Conservation (phyloP, 2,888 invertebrate species). For the Rhagophthalmus giganteus region DNA sequence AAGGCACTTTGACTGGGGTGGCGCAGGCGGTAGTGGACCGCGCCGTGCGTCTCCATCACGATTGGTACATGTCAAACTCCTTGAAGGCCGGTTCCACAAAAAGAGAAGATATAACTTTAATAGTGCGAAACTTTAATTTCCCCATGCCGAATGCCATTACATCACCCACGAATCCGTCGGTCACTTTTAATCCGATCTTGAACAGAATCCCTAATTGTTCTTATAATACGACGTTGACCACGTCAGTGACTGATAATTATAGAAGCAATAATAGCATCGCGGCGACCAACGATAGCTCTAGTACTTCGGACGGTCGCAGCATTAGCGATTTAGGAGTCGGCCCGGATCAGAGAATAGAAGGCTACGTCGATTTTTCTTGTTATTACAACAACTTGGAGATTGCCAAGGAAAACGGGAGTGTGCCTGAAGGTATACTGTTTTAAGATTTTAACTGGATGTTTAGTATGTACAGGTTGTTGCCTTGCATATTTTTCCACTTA, state of each 20-base stretch:
- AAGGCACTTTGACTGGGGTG: conserved; percentile 77
- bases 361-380: conserved; percentile 84
- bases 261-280: conserved; percentile 52
- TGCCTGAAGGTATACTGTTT: conserved; percentile 66
- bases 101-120: conserved; percentile 81
- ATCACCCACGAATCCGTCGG: conserved; percentile 59
- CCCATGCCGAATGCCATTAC: conserved; percentile 67
- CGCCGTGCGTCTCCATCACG: conserved; percentile 80
- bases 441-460: conserved; percentile 23
- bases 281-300: conserved; percentile 49
- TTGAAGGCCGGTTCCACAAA: conserved; percentile 57
- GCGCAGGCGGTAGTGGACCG: conserved; percentile 86
- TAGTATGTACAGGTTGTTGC: background rate
- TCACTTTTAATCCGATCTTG: conserved; percentile 66
- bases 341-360: conserved; percentile 69
- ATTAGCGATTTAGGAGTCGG: conserved; percentile 54
- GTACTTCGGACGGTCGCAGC: conserved; percentile 41
- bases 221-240: conserved; percentile 37
- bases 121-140: conserved; percentile 86
- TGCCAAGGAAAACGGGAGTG: conserved; percentile 66
- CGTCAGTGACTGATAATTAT: conserved; percentile 37
- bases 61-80: conserved; percentile 66
- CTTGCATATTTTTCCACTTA: background rate
- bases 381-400: conserved; percentile 74
- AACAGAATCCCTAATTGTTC: conserved; percentile 39